Conservation (phyloP, 2,888 invertebrate genomes). For the Lacanobia wlatinum region DNA sequence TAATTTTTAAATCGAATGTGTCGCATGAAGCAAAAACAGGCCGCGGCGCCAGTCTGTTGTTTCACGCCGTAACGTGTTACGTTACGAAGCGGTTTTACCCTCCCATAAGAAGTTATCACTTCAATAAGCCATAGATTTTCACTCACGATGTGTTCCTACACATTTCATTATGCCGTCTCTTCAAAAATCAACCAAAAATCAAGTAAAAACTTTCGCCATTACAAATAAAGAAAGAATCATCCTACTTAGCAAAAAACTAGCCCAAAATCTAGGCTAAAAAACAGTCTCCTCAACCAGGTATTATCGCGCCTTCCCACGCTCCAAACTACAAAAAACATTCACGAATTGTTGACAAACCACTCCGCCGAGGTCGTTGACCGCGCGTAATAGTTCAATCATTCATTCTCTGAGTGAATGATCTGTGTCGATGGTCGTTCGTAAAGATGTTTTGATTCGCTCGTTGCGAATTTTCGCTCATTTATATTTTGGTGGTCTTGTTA, state of each 20-base stretch:
- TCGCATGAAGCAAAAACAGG: too few species aligned
- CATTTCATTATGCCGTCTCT: not conserved
- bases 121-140: too few species aligned
- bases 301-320: slow-evolving; percentile 63
- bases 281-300: slow-evolving; percentile 34
- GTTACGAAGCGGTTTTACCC: too few species aligned
- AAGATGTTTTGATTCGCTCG: slow-evolving; percentile 28
- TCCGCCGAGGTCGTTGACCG: slow-evolving; percentile 57
- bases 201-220: not conserved
- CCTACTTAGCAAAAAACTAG: not conserved
- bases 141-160: not conserved
- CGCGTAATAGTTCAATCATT: slow-evolving; percentile 68
- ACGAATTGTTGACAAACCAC: slow-evolving; percentile 69
- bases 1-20: too few species aligned
- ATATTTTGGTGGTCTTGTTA: slow-evolving; percentile 2
- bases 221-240: not conserved
- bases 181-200: not conserved
- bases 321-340: slow-evolving; percentile 50
- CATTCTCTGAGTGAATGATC: slow-evolving; percentile 61
- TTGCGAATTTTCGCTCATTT: slow-evolving; percentile 26
- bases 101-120: too few species aligned
- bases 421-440: slow-evolving; percentile 43
- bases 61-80: too few species aligned
- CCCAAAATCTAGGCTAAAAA: slow-evolving; percentile 46
- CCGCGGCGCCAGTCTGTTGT: too few species aligned